Evolutionary conservation across 2,797 vertebrate genomes (phyloP), one percentile per base, ranked within the genome.

Genomic region (Intellagama lesueurii): DNA sequence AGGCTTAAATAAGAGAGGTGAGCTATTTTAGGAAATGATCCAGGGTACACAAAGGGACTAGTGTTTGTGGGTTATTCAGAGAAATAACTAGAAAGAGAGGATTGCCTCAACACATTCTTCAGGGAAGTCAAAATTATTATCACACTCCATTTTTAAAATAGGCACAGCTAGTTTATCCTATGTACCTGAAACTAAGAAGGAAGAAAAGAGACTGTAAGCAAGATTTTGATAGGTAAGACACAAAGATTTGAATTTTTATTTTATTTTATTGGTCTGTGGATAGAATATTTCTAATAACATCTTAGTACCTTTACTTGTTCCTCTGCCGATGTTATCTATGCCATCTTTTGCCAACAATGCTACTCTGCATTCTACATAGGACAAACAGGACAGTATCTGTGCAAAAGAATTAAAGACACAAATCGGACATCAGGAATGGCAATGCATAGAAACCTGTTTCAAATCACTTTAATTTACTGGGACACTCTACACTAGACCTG

Each of bases 101-200:
- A 16, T 14, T 82, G 56, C 28, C 17, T 49, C 40, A 12, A 19
- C 19, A n/a, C 5, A 70, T 83, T 70, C 47, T 30, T n/a, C 17
- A 24, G n/a, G 79, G n/a, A 60, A 60, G 60, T 64, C 19, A 64
- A 89, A 76, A 5, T 82, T 84, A 17, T 60, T 64, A 73, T 68
- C 91, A 49, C 40, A 76, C 69, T 75, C 66, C n/a, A 87, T 56
- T 22, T 85, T 28, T 35, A 70, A 75, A 60, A 85, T 90, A 19
- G 56, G 69, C 77, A 26, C 91, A 83, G 89, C 87, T 86, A 84
- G 28, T 40, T 64, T 66, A 14, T 68, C 2, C 49, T 91, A 30
- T 26, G 49, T 66, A 87, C 80, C 22, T 91, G 12, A 86, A 87
- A 24, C 11, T 24, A 68, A 19, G 56, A 40, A 52, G 28, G 76